Evolutionary conservation across 2,113 vertebrate species (phyloP).

Genomic region (Epinephelus fuscoguttatus): DNA sequence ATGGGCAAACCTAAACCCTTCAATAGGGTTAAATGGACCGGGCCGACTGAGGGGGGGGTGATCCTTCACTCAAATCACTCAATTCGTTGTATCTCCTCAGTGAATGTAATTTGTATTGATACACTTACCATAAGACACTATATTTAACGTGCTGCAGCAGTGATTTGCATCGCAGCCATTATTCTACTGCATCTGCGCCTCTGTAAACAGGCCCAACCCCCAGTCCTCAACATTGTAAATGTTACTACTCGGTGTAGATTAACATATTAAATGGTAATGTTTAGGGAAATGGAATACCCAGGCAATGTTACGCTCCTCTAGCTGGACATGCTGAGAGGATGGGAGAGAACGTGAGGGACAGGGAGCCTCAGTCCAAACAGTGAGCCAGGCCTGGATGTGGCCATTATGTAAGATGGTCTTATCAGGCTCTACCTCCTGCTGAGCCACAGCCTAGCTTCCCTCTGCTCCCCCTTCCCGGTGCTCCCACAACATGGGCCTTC

Average conservation of each 20-base stretch:
- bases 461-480: conserved; percentile 65
- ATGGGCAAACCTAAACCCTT: conserved; percentile 67
- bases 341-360: conserved; percentile 46
- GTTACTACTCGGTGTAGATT: conserved; percentile 25
- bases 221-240: conserved; percentile 17
- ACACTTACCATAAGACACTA: conserved; percentile 14
- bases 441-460: conserved; percentile 68
- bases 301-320: conserved; percentile 24
- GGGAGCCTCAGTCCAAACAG: conserved; percentile 64
- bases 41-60: conserved; percentile 2
- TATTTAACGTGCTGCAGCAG: conserved; percentile 1
- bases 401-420: conserved; percentile 84
- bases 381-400: conserved; percentile 63
- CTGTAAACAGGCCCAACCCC: not conserved
- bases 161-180: conserved; percentile 5
- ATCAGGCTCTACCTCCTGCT: conserved; percentile 83
- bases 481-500: conserved; percentile 83
- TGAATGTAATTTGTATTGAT: conserved; percentile 28
- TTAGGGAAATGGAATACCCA: conserved; percentile 41
- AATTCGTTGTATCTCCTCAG: conserved; percentile 42
- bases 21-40: conserved; percentile 72
- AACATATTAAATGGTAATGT: conserved; percentile 43
- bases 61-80: conserved; percentile 47
- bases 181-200: not conserved
- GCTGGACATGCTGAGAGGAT: conserved; percentile 34